Conservation (phyloP, 2,888 invertebrate genomes). For the Tineola bisselliella region DNA sequence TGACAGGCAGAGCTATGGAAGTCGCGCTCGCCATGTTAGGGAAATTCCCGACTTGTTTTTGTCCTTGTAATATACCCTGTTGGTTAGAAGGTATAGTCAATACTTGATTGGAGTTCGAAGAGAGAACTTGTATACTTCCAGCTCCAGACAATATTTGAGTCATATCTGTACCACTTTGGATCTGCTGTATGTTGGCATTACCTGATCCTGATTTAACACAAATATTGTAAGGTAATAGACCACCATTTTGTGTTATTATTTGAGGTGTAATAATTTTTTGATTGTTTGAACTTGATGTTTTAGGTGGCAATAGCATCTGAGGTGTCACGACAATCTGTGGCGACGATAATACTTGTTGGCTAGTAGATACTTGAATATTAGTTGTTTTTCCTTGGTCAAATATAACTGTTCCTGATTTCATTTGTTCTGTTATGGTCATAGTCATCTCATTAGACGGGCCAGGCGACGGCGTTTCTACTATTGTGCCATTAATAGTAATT, state of each 20-base stretch:
- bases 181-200: conserved; percentile 49
- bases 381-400: conserved; percentile 59
- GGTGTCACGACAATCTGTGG: conserved; percentile 64
- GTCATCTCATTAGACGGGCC: conserved; percentile 61
- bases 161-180: conserved; percentile 53
- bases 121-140: conserved; percentile 61
- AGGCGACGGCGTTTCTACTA: conserved; percentile 64
- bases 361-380: conserved; percentile 55
- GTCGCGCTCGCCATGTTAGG: conserved; percentile 62
- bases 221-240: conserved; percentile 54
- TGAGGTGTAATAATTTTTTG: conserved; percentile 56
- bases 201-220: conserved; percentile 58
- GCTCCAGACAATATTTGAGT: conserved; percentile 51
- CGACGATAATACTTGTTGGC: conserved; percentile 55
- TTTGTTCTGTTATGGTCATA: conserved; percentile 60
- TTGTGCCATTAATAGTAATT: conserved; percentile 64
- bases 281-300: conserved; percentile 44
- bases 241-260: conserved; percentile 52
- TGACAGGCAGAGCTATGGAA: conserved; percentile 58
- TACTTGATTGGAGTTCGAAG: conserved; percentile 63
- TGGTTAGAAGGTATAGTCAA: conserved; percentile 56
- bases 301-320: conserved; percentile 58
- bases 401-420: conserved; percentile 59
- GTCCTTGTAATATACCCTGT: conserved; percentile 52
- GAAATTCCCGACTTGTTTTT: conserved; percentile 54